Percentiles rank a stretch among this genome's conserved stretches.
These are phyloP conservation scores for Ochlodes sylvanus DNA, from an alignment of 2,888 invertebrate genomes.

Conservation along the genomic window DNA sequence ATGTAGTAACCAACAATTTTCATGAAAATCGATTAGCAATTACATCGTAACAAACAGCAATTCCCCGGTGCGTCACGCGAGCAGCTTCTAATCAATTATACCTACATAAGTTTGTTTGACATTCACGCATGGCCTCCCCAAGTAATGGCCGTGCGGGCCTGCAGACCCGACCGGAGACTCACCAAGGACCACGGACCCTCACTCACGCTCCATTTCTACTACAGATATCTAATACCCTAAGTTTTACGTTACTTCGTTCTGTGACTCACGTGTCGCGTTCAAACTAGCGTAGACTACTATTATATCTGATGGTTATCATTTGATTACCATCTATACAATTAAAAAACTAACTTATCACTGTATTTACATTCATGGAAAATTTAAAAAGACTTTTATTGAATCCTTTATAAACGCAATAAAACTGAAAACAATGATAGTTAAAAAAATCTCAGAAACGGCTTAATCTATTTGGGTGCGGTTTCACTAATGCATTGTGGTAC, in stretches of 20 bases:
- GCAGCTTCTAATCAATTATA: constrained; percentile 19
- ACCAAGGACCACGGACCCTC: constrained; percentile 32
- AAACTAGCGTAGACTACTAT: background rate
- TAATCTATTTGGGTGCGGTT: no score
- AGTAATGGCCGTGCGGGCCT: constrained; percentile 18
- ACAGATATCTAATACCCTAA: constrained; percentile 1
- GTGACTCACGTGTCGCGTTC: background rate
- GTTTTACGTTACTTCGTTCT: constrained; percentile 14
- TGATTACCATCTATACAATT: no score
- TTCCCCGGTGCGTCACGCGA: constrained; percentile 11
- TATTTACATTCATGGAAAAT: no score
- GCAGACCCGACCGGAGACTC: constrained; percentile 18
- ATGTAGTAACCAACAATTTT: background rate
- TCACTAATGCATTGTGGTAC: no score
- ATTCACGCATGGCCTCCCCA: constrained; percentile 27
- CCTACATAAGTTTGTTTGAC: constrained; percentile 28
- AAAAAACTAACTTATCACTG: no score
- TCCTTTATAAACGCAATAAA: no score
- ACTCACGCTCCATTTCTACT: constrained; percentile 31
- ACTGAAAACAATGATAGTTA: no score
- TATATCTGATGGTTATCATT: no score
- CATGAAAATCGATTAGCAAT: background rate
- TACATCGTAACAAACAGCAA: background rate
- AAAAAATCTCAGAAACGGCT: no score
- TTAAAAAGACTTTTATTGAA: no score